Evolutionary conservation across 2,113 vertebrate genomes (phyloP).

Genomic region (Xyrauchen texanus): DNA sequence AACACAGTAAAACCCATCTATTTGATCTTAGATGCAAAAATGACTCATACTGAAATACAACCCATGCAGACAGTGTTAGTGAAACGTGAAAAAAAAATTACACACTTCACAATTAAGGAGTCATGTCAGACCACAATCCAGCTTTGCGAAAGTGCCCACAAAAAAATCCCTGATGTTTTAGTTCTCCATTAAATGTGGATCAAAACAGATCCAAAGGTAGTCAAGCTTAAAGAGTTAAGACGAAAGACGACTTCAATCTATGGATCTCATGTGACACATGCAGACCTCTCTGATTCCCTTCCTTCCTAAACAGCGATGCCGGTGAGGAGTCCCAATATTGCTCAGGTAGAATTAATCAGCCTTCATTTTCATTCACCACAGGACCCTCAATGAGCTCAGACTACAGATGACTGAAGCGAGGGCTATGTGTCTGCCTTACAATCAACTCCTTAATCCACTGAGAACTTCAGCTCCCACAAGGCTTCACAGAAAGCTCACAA

Average conservation of each 20-base stretch:
- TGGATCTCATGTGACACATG: slow-evolving; percentile 26
- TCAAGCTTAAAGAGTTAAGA: background rate
- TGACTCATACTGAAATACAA: no score
- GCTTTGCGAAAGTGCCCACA: background rate
- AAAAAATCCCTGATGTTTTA: background rate
- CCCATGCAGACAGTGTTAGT: no score
- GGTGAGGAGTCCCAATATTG: slow-evolving; percentile 51
- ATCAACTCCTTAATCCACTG: slow-evolving; percentile 60
- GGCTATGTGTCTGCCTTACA: slow-evolving; percentile 35
- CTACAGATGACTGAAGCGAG: slow-evolving; percentile 49
- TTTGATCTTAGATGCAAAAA: no score
- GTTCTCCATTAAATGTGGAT: slow-evolving; percentile 17
- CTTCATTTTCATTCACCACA: slow-evolving; percentile 66
- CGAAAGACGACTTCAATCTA: slow-evolving; percentile 17
- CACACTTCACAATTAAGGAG: background rate
- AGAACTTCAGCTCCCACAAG: slow-evolving; percentile 49
- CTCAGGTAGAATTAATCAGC: slow-evolving; percentile 68
- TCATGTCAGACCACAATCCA: background rate
- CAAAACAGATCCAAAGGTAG: slow-evolving; percentile 19
- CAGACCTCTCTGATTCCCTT: slow-evolving; percentile 36
- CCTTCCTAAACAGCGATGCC: slow-evolving; percentile 46
- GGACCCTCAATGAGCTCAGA: slow-evolving; percentile 59
- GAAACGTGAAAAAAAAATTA: no score
- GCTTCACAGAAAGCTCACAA: slow-evolving; percentile 36
- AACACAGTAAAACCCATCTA: no score